Conservation (phyloP, 2,797 vertebrate genomes). For the Cirrhinus molitorella region DNA sequence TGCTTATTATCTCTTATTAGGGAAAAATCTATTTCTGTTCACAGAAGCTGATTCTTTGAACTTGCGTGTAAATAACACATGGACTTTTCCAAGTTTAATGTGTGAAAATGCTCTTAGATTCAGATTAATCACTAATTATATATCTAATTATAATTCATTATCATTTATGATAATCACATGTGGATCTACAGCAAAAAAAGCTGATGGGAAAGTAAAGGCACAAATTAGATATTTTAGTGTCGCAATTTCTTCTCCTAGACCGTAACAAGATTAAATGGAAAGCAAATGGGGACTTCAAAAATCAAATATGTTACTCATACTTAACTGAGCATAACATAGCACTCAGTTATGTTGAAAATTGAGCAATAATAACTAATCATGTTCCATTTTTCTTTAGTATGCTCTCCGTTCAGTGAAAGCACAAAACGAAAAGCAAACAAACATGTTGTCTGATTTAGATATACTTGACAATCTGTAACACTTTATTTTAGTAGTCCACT, state of each 20-base stretch:
- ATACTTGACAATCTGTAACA: not conserved
- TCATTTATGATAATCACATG: not conserved
- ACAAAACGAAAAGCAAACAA: not conserved
- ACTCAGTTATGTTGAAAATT: too few relatives aligned
- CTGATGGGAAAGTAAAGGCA: not conserved
- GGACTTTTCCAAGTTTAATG: constrained; percentile 6
- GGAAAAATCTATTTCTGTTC: constrained; percentile 29
- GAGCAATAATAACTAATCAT: too few relatives aligned
- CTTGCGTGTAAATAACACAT: constrained; percentile 17
- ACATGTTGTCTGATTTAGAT: not conserved
- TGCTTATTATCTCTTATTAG: constrained; percentile 44
- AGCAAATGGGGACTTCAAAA: not conserved
- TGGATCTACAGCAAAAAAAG: not conserved
- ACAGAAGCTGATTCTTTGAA: constrained; percentile 18
- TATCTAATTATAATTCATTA: not conserved
- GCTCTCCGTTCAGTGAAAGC: not conserved
- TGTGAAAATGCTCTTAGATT: not conserved
- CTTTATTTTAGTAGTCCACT: not conserved
- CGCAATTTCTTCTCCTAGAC: not conserved
- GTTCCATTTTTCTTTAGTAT: too few relatives aligned
- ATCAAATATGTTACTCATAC: not conserved
- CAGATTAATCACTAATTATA: not conserved
- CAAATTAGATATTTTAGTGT: not conserved
- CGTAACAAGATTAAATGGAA: not conserved
- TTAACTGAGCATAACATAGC: too few relatives aligned